Evolutionary conservation across 2,113 vertebrate species (phyloP).

Genomic region (Ceyx margarethae): DNA sequence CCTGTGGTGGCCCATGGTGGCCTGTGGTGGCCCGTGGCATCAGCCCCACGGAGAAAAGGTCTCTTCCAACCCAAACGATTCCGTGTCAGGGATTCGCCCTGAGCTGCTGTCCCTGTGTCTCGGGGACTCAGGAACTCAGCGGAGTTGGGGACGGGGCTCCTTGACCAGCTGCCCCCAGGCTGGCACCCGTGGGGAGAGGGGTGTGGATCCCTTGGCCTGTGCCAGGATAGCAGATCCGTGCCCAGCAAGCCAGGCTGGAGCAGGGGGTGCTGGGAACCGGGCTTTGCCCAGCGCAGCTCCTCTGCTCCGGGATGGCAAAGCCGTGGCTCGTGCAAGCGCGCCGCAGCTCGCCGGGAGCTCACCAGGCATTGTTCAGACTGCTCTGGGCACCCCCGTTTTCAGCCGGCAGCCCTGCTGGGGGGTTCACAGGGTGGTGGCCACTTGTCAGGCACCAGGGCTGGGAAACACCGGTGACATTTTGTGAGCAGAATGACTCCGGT

Average conservation of each 20-base stretch:
- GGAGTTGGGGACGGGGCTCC: neutral
- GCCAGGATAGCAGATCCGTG: no score
- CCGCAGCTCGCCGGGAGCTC: no score
- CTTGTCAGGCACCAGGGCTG: neutral
- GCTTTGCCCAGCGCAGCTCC: no score
- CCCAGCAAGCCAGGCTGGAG: no score
- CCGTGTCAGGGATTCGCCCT: no score
- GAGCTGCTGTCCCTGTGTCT: fast-evolving
- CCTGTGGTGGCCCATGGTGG: neutral
- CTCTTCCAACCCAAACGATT: no score
- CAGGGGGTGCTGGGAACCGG: no score
- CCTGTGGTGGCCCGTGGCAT: neutral
- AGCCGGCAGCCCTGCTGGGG: slow-evolving; percentile 15
- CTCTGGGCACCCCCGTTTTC: neutral
- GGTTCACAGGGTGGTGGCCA: neutral
- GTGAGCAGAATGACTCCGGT: neutral
- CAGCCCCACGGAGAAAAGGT: neutral
- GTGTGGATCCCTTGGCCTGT: no score
- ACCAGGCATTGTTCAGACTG: neutral
- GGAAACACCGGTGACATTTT: slow-evolving; percentile 34
- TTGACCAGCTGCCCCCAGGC: fast-evolving
- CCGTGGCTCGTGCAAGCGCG: no score
- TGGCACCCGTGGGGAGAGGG: neutral
- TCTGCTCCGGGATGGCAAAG: no score
- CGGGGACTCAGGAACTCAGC: fast-evolving